Base-by-base conservation (phyloP, 2,888 invertebrate genomes). In the Epistrophella euchroma region DNA sequence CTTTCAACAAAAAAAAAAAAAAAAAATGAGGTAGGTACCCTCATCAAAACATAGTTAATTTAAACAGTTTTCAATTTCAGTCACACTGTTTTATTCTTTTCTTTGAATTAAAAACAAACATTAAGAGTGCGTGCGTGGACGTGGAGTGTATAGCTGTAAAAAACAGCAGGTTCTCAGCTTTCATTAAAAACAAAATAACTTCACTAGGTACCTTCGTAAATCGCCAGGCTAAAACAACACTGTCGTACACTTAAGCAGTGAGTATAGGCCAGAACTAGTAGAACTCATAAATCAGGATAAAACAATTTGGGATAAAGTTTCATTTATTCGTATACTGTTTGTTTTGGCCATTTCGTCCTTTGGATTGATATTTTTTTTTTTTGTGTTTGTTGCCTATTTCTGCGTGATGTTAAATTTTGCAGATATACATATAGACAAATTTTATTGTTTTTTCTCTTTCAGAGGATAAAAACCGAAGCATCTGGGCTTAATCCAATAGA, bases 281-380 rank as follows among this genome's bases (percentile, higher is more conserved):
- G 60, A 84, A 55, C 80, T 85, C 87, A 87, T 87, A 87, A 87
- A 87, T 87, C 87, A 87, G 87, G 87, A 81, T 84, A 84, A 80
- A 87, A 87, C 84, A 87, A 87, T 87, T 87, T 87, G 66, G 66
- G 76, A 80, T 87, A 77, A 80, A 87, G 55, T 86, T 82, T 86
- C 64, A 50, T 68, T 22, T 50, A 28, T 50, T 28, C 58, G 15
- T 60, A 60, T 68, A 19, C 35, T 25, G 37, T 52, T 52, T 37
- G 15, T 50, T 50, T 68, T 50, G 19, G 32, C 3, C 22, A 4
- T 72, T 56, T 73, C 60, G 80, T 71, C 71, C 17, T 71, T 66
- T 13, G 19, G 17, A 58, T 43, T 56, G 43, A 22, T n/a, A 45
- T 37, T 79, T 68, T 43, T 60, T 70, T 75, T 45, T 15, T 55